Percentiles rank a stretch among this genome's conserved stretches.
Conservation (phyloP, 2,113 vertebrate species). For the Uropsilus gracilis region DNA sequence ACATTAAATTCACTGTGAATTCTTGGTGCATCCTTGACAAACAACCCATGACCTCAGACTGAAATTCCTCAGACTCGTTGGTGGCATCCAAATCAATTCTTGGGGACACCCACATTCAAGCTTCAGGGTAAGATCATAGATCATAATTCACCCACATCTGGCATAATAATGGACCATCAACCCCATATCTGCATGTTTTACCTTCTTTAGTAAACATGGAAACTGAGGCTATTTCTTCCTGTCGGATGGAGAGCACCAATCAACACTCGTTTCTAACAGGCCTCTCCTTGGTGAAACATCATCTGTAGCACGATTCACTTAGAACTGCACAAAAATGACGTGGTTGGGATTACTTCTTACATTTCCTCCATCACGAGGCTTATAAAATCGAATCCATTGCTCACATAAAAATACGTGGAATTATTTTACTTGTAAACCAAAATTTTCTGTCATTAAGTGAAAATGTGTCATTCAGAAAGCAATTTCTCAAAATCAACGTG, state of each 20-base stretch:
- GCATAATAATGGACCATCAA: neutral
- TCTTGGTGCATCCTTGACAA: neutral
- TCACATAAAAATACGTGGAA: neutral
- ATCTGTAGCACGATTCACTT: neutral
- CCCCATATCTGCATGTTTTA: neutral
- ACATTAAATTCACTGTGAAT: neutral
- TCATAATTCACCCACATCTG: neutral
- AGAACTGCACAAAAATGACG: conserved; percentile 27
- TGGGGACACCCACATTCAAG: neutral
- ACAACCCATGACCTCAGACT: neutral
- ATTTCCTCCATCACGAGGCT: neutral
- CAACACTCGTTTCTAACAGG: neutral
- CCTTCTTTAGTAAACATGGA: neutral
- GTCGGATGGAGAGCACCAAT: neutral
- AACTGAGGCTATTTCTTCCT: neutral
- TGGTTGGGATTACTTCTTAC: neutral
- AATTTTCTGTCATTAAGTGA: conserved; percentile 21
- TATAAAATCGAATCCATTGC: conserved; percentile 43
- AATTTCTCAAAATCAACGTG: conserved; percentile 11
- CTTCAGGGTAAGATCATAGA: neutral
- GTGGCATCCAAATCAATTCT: neutral
- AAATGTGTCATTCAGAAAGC: conserved; percentile 38
- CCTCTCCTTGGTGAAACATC: neutral
- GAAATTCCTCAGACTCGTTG: neutral
- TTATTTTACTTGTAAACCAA: conserved; percentile 25